Percentiles rank a stretch among this genome's conserved stretches.
phyloP scores from a whole-genome alignment of 2,113 vertebrate genomes.

The Scomber colias region DNA sequence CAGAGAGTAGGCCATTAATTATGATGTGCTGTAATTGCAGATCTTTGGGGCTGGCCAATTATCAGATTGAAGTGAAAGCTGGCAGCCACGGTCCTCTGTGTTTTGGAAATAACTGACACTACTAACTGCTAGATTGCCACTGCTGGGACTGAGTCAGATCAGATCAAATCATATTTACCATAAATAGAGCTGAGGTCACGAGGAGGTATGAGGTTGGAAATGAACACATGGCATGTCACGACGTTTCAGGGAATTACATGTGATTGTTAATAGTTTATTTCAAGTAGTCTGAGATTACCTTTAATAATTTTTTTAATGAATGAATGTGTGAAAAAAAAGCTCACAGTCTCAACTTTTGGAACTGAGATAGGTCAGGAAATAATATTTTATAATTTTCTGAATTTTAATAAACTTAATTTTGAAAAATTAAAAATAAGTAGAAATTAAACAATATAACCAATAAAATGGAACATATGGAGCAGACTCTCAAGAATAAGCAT shows the following conservation, averaged over 20 bases:
- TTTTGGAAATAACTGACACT: constrained; percentile 66
- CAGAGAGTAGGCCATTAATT: constrained; percentile 75
- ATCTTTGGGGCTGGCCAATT: constrained; percentile 74
- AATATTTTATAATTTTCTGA: background rate
- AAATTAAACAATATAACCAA: too few species aligned
- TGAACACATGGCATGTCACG: constrained; percentile 32
- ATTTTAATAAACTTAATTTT: too few species aligned
- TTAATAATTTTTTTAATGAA: background rate
- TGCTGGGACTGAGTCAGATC: constrained; percentile 58
- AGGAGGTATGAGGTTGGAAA: constrained; percentile 17
- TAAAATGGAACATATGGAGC: too few species aligned
- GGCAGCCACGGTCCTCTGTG: constrained; percentile 46
- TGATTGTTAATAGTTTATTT: background rate
- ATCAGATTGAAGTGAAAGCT: constrained; percentile 60
- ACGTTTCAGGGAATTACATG: constrained; percentile 17
- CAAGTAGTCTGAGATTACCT: background rate
- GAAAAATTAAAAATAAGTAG: too few species aligned
- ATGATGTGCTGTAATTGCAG: constrained; percentile 78
- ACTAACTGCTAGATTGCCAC: constrained; percentile 54
- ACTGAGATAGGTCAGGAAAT: background rate
- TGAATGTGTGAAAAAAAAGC: background rate
- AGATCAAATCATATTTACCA: constrained; percentile 63
- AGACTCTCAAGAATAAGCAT: too few species aligned
- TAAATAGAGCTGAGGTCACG: constrained; percentile 50
- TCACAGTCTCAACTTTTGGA: background rate